Base-by-base conservation (phyloP, 2,113 vertebrate species). In the Macquaria australasica region DNA sequence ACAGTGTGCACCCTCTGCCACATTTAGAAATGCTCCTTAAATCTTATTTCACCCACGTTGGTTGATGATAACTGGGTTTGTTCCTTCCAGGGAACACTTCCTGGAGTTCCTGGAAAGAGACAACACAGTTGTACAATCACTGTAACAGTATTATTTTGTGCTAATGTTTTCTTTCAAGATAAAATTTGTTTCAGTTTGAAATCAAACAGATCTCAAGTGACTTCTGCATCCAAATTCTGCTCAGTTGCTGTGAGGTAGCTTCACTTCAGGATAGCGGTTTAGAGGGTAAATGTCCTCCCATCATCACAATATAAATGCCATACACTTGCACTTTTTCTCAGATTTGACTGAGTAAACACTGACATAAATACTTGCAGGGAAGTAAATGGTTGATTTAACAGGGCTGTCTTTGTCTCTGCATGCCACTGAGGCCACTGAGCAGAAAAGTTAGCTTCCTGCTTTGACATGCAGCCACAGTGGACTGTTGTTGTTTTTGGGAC, bases 401-500 rank as follows among this genome's bases (percentile, higher is more conserved):
- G 64, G 41, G 39, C 31, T 0, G 59, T 39, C 51, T 84, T 79
- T 74, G 81, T 79, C 11, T 77, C 12, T 23, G 76, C 21, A 25
- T 62, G 66, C 75, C 58, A 21, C 34, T 3, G 74, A 39, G 41
- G 63, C 48, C 34, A n/a, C 50, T 18, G 41, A 74, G 68, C 39
- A 71, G 69, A 63, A 73, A 76, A 43, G 59, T 84, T 56, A 7
- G 74, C 70, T 83, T 76, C 85, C 87, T 85, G 81, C 72, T 34
- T 48, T 72, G 70, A 73, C 73, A 21, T 5, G 41, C 59, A 53
- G 71, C 84, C 80, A 81, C 75, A 83, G 80, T 77, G 75, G 53
- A 1, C 83, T 45, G 64, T 62, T 88, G 83, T 86, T 82, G 83
- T 53, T 72, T 68, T 50, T 28, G 81, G 76, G 79, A 76, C 71